Evolutionary conservation across 1,140 invertebrate species (phyloP), one percentile per base, ranked within the genome.

Genomic region (Bilobella aurantiaca): DNA sequence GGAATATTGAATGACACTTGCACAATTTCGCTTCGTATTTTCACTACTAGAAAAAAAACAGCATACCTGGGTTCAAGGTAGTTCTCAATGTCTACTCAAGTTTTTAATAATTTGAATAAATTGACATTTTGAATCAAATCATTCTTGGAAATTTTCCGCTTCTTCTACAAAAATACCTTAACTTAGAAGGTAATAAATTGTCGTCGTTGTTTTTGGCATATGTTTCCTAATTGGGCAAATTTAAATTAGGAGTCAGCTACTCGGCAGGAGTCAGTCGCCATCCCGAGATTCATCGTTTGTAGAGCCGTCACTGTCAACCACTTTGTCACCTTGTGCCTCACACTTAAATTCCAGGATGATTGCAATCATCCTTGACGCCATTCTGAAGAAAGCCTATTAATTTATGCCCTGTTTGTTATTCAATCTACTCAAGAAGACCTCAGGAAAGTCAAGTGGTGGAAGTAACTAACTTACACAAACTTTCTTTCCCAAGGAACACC

Each of bases 351-450:
- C 23, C 23, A 18, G 5, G 12, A 23, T 5, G 49, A 53, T 53
- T 53, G 49, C 49, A 53, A 53, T 53, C 49, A 18, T 23, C 12
- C 49, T n/a, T 53, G 49, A 53, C 49, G 49, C 49, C 49, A 53
- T 53, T 53, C 23, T 53, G 8, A 53, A 53, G 49, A 23, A 53
- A 53, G 25, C 14, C 49, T 53, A 53, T 53, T 53, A 53, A 53
- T 53, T 53, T 53, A 5, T 23, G 12, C 21, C 23, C 49, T 23
- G 12, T 23, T 53, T 16, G 49, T 53, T 53, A 53, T 53, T 23
- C 49, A 53, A 53, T 53, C 12, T 53, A 53, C 49, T 42, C 49
- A 5, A 23, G 49, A 23, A 8, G 5, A 53, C 8, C 25, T 12
- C 8, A 53, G 49, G n/a, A n/a, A 53, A 12, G 23, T 23, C 21